Evolutionary conservation across 2,888 invertebrate genomes (phyloP).

Genomic region (Pachycephus smyrnensis): DNA sequence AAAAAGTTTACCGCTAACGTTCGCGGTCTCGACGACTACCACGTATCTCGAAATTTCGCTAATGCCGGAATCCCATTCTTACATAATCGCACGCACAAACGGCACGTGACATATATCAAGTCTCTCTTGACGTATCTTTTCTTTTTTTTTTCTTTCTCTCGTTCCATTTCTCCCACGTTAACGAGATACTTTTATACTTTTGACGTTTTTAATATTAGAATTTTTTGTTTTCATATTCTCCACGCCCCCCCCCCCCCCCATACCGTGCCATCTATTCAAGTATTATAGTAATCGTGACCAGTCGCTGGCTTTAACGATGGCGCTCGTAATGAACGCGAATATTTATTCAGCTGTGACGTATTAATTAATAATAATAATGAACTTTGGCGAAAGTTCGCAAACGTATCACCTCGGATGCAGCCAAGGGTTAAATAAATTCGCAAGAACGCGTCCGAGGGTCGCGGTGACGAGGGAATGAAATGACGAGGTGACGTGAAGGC

Average conservation of each 20-base stretch:
- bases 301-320: too few species aligned
- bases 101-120: background rate
- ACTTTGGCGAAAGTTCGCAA: background rate
- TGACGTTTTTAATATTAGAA: too few species aligned
- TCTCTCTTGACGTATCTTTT: background rate
- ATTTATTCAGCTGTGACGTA: too few species aligned
- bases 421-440: too few species aligned
- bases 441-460: too few species aligned
- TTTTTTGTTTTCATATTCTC: too few species aligned
- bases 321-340: too few species aligned
- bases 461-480: background rate
- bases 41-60: background rate
- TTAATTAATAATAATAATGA: background rate
- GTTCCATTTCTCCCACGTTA: too few species aligned
- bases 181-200: too few species aligned
- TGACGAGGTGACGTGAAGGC: background rate
- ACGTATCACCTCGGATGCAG: background rate
- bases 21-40: background rate
- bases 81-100: background rate
- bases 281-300: slow-evolving; percentile 6
- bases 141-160: too few species aligned
- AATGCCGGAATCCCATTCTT: background rate
- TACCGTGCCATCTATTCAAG: slow-evolving; percentile 28
- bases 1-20: background rate
- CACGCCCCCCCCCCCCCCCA: background rate